Conservation (phyloP, 2,113 vertebrate species). For the Clarias macrocephalus region DNA sequence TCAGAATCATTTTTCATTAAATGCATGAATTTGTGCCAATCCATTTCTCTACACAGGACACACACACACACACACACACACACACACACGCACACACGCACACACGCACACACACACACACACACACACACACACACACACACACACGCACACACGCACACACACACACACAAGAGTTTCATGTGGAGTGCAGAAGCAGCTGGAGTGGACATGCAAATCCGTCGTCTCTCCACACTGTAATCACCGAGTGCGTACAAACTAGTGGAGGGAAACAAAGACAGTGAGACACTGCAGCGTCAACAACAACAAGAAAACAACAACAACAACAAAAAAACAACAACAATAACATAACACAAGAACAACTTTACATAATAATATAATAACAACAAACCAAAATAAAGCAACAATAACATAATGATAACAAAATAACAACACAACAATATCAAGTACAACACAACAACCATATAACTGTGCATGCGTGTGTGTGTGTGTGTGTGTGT, state of each 20-base stretch:
- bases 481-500: constrained; percentile 8
- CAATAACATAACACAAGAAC: too few species aligned
- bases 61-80: constrained; percentile 35
- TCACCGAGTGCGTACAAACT: constrained; percentile 50
- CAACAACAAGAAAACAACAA: neutral
- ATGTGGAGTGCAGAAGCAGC: constrained; percentile 35
- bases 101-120: constrained; percentile 13
- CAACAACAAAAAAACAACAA: neutral
- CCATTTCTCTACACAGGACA: constrained; percentile 33
- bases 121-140: too few species aligned
- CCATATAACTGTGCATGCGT: neutral
- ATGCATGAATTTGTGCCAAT: constrained; percentile 64
- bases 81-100: constrained; percentile 41
- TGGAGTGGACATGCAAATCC: constrained; percentile 45
- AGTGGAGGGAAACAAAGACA: constrained; percentile 50
- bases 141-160: too few species aligned
- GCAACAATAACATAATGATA: neutral
- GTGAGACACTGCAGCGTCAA: constrained; percentile 26
- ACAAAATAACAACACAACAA: neutral
- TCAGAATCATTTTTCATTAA: constrained; percentile 69
- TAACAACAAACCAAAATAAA: neutral
- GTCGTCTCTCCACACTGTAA: constrained; percentile 51
- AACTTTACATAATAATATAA: too few species aligned
- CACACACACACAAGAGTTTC: too few species aligned
- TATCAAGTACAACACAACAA: too few species aligned